Evolutionary conservation across 2,797 vertebrate genomes (phyloP).

Genomic region (Kryptolebias ocellatus): DNA sequence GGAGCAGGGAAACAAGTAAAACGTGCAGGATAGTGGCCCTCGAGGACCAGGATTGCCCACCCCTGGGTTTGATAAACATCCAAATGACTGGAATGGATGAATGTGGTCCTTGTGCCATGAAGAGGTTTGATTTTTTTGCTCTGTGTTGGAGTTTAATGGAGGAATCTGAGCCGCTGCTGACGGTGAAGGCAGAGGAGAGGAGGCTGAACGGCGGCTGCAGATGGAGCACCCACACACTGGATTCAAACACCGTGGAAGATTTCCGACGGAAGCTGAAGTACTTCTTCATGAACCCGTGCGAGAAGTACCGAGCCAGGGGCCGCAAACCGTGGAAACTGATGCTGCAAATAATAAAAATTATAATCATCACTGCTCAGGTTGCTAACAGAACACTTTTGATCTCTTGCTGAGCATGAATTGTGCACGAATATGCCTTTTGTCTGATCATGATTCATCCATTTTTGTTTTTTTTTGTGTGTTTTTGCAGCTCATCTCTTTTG

Average conservation of each 20-base stretch:
- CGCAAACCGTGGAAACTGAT: constrained; percentile 95
- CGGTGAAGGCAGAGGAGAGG: constrained; percentile 35
- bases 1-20: too few relatives aligned
- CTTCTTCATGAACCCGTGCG: constrained; percentile 98
- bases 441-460: neutral
- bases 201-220: constrained; percentile 27
- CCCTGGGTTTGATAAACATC: constrained; percentile 73
- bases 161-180: constrained; percentile 53
- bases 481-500: constrained; percentile 89
- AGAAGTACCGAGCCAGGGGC: constrained; percentile 91
- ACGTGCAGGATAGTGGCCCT: too few relatives aligned
- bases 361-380: constrained; percentile 92
- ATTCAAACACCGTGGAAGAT: constrained; percentile 79
- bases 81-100: constrained; percentile 69
- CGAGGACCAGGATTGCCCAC: too few relatives aligned
- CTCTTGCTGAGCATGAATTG: neutral
- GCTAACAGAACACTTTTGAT: neutral
- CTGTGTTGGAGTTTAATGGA: constrained; percentile 53
- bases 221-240: constrained; percentile 40
- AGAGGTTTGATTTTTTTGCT: constrained; percentile 1
- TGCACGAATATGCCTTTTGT: neutral
- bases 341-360: constrained; percentile 93
- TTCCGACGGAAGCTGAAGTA: constrained; percentile 93
- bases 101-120: neutral
- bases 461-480: neutral